Evolutionary conservation across 2,113 vertebrate genomes (phyloP).

Genomic region (Coreoperca whiteheadi): DNA sequence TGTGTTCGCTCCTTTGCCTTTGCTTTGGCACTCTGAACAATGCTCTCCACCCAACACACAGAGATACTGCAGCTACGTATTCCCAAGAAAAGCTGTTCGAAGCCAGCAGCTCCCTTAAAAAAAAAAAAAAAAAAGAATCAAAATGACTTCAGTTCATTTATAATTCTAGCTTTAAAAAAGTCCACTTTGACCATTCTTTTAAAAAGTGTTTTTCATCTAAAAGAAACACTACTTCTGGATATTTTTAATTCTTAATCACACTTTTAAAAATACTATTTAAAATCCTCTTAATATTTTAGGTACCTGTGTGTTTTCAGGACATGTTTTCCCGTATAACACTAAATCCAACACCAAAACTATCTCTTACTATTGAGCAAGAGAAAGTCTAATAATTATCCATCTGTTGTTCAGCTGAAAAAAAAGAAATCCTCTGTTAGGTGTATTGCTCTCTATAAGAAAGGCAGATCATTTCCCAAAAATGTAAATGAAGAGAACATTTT

Average conservation of each 20-base stretch:
- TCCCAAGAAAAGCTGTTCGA: not conserved
- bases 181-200: not conserved
- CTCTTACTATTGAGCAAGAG: not conserved
- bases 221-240: not conserved
- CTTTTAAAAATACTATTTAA: not conserved
- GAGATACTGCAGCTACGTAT: not conserved
- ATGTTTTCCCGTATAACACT: not conserved
- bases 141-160: not conserved
- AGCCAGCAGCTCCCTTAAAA: not conserved
- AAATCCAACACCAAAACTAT: not conserved
- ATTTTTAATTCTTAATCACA: not conserved
- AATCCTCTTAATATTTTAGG: not conserved
- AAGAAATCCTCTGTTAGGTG: not conserved
- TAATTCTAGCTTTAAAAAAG: not conserved
- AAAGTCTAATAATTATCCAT: not conserved
- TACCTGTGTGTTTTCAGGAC: not conserved
- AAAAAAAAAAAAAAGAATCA: too few species aligned
- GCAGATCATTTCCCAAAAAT: not conserved
- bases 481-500: too few species aligned
- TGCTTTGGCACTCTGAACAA: conserved; percentile 31
- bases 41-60: conserved; percentile 31
- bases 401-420: not conserved
- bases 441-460: not conserved
- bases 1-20: conserved; percentile 51
- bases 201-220: not conserved